These are phyloP conservation scores for Tinea pellionella DNA, from an alignment of 2,888 invertebrate genomes.

Conservation along the genomic window DNA sequence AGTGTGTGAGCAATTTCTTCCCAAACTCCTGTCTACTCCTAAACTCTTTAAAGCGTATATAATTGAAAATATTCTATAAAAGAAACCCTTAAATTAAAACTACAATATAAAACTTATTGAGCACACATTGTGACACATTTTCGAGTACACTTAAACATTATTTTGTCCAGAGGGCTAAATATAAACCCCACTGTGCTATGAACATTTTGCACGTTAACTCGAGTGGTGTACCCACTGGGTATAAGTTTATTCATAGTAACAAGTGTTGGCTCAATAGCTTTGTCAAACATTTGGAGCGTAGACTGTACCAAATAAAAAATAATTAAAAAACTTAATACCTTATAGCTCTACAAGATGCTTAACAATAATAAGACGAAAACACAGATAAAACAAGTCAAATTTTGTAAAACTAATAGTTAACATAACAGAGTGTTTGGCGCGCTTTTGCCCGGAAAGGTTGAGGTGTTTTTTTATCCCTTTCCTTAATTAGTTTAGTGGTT, in stretches of 20 bases:
- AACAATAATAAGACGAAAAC: too few relatives aligned
- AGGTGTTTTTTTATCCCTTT: too few relatives aligned
- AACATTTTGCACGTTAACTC: constrained; percentile 5
- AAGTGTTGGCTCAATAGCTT: neutral
- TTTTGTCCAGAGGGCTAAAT: neutral
- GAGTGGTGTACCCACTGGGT: neutral
- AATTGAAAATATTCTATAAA: neutral
- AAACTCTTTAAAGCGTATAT: too few relatives aligned
- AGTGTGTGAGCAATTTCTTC: too few relatives aligned
- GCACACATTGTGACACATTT: constrained; percentile 29
- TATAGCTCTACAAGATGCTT: too few relatives aligned
- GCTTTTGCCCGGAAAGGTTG: too few relatives aligned
- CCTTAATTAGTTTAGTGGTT: too few relatives aligned
- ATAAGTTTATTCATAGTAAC: neutral
- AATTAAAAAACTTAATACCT: too few relatives aligned
- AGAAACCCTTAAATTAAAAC: constrained; percentile 30
- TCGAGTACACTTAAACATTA: neutral
- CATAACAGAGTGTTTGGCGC: too few relatives aligned
- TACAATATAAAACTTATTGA: constrained; percentile 51
- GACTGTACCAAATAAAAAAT: neutral
- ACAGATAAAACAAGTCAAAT: too few relatives aligned
- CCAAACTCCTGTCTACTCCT: too few relatives aligned
- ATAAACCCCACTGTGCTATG: neutral
- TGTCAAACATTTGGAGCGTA: neutral
- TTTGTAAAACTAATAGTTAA: too few relatives aligned